These are phyloP conservation scores for Zygothrica quintamaculata DNA, from an alignment of 2,888 invertebrate genomes.

Conservation along the genomic window DNA sequence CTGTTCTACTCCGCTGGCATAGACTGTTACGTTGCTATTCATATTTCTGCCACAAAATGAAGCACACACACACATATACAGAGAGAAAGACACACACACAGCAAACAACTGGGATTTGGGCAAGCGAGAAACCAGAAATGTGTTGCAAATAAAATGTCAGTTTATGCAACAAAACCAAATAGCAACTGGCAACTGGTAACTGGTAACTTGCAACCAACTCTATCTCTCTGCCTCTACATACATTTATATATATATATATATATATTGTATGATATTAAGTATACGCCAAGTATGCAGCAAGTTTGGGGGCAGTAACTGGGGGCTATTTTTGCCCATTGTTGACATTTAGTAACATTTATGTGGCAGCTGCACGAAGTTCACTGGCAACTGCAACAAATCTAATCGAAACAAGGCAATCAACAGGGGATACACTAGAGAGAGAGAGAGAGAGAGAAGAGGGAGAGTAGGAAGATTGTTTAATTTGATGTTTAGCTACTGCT, in stretches of 20 bases:
- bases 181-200: neutral
- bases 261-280: constrained; percentile 56
- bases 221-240: too few species aligned
- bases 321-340: constrained; percentile 47
- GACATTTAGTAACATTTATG: constrained; percentile 62
- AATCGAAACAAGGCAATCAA: constrained; percentile 13
- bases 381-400: constrained; percentile 24
- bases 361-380: constrained; percentile 49
- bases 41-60: constrained; percentile 23
- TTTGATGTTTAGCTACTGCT: constrained; percentile 1
- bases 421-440: too few species aligned
- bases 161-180: constrained; percentile 42
- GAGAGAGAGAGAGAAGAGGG: too few species aligned
- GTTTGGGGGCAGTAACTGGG: constrained; percentile 6
- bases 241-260: too few species aligned
- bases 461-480: neutral
- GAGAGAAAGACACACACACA: constrained; percentile 9
- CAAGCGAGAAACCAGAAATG: constrained; percentile 21
- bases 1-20: constrained; percentile 26
- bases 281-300: constrained; percentile 53
- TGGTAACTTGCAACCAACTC: constrained; percentile 21
- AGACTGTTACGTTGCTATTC: constrained; percentile 1
- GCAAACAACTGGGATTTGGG: neutral
- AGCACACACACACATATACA: constrained; percentile 12
- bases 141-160: constrained; percentile 45